Base-by-base conservation (phyloP, 2,113 vertebrate genomes). In the Oreochromis spilurus region DNA sequence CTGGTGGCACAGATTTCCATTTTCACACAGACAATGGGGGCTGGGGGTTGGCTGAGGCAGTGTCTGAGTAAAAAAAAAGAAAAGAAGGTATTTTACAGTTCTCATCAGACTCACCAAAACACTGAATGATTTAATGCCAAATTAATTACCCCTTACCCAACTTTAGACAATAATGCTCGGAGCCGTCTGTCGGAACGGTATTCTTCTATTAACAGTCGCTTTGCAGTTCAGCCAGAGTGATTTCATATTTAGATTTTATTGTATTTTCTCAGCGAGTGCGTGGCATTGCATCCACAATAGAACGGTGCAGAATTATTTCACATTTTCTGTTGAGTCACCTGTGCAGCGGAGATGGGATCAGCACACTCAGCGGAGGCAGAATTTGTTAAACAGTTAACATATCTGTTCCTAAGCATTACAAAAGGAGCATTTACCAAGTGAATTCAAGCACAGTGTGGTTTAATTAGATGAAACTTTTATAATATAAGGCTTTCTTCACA, bases 111-210 rank as follows among this genome's bases (percentile, higher is more conserved):
- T 94, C 88, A 92, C 93, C 90, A 95, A 96, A 94, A 96, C 92
- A 94, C 82, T 91, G 94, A 95, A 95, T 95, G 94, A 96, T 96
- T 96, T 96, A 92, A 94, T 96, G 94, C 91, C 94, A 96, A 96
- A 96, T 96, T 96, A 96, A 97, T 97, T 96, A 96, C 94, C 94
- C 90, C 95, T 96, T 95, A 93, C 92, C 88, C 90, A 96, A 94
- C 95, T 97, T 96, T 95, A 95, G 94, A 96, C 95, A 96, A 95
- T 95, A 96, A 96, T 92, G 92, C 93, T 92, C 88, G 57, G 90
- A 91, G 94, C 94, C 88, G 92, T 96, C 94, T 96, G 92, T 94
- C 29, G 89, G 94, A 97, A 95, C 96, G 93, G 87, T 92, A 92
- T 96, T 95, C 95, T 96, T 94, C 95, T 95, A 96, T 96, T 96